phyloP scores from a whole-genome alignment of 2,797 vertebrate species.

The Muraenolepis orangiensis region DNA sequence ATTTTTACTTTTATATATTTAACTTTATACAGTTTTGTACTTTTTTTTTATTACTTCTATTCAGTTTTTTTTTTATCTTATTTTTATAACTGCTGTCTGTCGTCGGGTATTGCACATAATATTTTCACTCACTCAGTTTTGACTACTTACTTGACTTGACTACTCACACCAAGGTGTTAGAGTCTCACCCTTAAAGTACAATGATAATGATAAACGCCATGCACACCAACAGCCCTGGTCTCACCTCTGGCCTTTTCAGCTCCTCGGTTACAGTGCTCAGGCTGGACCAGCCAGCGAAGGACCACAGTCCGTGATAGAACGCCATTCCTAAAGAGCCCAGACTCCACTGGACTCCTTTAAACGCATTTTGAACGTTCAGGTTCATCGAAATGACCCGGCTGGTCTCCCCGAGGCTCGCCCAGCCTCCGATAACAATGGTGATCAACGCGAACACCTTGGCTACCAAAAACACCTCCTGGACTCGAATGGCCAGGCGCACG shows the following conservation, averaged over 20 bases:
- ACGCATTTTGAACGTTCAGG: conserved; percentile 64
- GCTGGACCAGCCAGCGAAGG: conserved; percentile 79
- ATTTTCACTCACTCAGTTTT: too few relatives aligned
- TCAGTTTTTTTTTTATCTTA: too few relatives aligned
- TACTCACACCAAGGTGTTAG: too few relatives aligned
- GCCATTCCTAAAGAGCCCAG: conserved; percentile 69
- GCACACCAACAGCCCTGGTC: conserved; percentile 19
- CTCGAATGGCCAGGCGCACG: conserved; percentile 61
- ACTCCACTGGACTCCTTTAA: conserved; percentile 65
- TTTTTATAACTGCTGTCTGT: too few relatives aligned
- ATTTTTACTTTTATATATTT: too few relatives aligned
- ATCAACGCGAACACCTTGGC: conserved; percentile 74
- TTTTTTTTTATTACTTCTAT: too few relatives aligned
- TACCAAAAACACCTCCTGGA: conserved; percentile 77
- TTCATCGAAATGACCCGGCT: conserved; percentile 52
- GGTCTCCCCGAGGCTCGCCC: conserved; percentile 57
- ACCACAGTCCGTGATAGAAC: conserved; percentile 83
- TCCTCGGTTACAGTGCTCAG: conserved; percentile 80
- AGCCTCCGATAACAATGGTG: conserved; percentile 72
- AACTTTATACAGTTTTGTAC: too few relatives aligned
- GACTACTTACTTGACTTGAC: too few relatives aligned
- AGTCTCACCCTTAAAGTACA: too few relatives aligned
- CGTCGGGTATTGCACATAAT: too few relatives aligned
- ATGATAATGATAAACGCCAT: too few relatives aligned
- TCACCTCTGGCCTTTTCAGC: conserved; percentile 80